Base-by-base conservation (phyloP, 2,888 invertebrate species). In the Bhutanitis thaidina region DNA sequence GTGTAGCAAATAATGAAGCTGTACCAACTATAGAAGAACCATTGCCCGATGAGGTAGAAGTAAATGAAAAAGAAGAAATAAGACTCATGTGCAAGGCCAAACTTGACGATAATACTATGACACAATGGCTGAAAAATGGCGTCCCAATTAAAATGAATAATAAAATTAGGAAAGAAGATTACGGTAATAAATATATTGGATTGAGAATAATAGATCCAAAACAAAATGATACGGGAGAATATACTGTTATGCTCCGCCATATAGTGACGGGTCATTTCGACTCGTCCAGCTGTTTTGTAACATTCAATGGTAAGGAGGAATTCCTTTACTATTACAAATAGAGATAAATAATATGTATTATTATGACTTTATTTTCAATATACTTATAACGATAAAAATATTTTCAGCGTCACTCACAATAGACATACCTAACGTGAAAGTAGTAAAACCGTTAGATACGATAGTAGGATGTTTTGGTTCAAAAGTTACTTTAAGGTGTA, bases 281-380 rank as follows among this genome's bases (percentile, higher is more conserved):
- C 15, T 13, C 46, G 4, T 43, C 61, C 0, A 41, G 3, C 30
- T 61, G 60, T 37, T 43, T 46, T 40, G 45, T 69, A 27, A 56
- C 50, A n/a, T 56, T 69, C 4, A 61, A 52, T 29, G 51, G 71
- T 71, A 59, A n/a, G n/a, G n/a, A n/a, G n/a, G n/a, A 59, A 65
- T 58, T 35, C 20, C 20, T 27, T 4, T 34, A 12, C 12, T 34
- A 7, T 4, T 34, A 0, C 10, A 4, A n/a, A 34, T 13, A 7
- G 27, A 1, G 27, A 32, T 10, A 29, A 8, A 10, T 29, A 10
- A 30, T 30, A n/a, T 30, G 3, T 30, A 9, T n/a, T n/a, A n/a
- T n/a, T n/a, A n/a, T 4, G 20, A 8, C 8, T 27, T 27, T 8
- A 8, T 27, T 27, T 4, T 7, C 7, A 27, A 1, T 7, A 27